Conservation (phyloP, 2,888 invertebrate species). For the Rambutsinella grinnellia region DNA sequence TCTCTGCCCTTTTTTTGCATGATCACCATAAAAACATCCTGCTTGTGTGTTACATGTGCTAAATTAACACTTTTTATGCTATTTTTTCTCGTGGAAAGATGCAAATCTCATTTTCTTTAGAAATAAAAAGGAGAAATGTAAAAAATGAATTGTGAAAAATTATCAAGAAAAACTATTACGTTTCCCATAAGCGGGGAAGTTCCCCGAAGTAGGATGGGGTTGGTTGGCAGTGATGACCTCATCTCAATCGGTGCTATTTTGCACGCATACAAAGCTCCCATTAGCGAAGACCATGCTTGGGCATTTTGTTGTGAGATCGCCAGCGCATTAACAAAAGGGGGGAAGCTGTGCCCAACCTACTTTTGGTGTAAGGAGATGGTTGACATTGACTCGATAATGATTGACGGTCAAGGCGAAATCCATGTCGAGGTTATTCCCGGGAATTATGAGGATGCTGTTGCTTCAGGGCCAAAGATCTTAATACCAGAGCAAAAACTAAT, state of each 20-base stretch:
- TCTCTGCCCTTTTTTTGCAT: too few relatives aligned
- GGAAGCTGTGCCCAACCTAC: not conserved
- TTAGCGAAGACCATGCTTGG: slow-evolving; percentile 46
- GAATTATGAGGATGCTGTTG: not conserved
- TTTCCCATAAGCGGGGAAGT: too few relatives aligned
- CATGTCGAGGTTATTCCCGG: not conserved
- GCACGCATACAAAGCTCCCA: slow-evolving; percentile 24
- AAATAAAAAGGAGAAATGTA: too few relatives aligned
- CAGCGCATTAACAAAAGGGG: not conserved
- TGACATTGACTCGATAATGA: slow-evolving; percentile 16
- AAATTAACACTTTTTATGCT: too few relatives aligned
- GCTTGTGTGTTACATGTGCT: too few relatives aligned
- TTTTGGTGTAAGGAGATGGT: too few relatives aligned
- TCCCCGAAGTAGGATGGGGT: too few relatives aligned
- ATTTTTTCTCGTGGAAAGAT: too few relatives aligned
- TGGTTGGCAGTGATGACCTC: slow-evolving; percentile 15
- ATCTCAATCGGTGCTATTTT: slow-evolving; percentile 14
- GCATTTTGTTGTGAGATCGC: slow-evolving; percentile 27
- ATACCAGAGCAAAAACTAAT: slow-evolving; percentile 8
- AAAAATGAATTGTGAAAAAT: too few relatives aligned
- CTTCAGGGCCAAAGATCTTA: not conserved
- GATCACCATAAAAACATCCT: too few relatives aligned
- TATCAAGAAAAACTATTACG: too few relatives aligned
- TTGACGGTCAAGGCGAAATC: slow-evolving; percentile 16
- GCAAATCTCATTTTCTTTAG: too few relatives aligned